These are phyloP conservation scores for Leptodactylus fallax DNA, from an alignment of 2,797 vertebrate genomes.

Conservation along the genomic window DNA sequence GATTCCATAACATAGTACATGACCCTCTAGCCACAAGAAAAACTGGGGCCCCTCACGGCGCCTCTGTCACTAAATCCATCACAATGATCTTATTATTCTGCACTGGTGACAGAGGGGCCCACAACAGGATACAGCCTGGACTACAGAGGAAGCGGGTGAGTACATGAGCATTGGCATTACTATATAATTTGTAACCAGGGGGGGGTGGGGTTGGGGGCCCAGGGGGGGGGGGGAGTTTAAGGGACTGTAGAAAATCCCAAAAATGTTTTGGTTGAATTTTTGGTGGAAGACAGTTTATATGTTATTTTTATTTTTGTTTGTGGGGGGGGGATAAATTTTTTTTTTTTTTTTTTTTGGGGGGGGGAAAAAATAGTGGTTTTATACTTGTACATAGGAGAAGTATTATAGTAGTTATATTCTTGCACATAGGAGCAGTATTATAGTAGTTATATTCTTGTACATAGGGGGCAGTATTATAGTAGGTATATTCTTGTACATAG, in stretches of 20 bases:
- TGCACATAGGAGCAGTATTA: not conserved
- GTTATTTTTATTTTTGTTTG: too few species aligned
- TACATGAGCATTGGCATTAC: not conserved
- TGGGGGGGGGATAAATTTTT: too few species aligned
- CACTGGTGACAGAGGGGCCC: slow-evolving; percentile 35
- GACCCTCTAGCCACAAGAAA: not conserved
- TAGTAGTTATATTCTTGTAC: not conserved
- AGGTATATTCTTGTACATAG: too few species aligned
- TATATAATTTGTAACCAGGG: not conserved
- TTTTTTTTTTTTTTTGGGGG: too few species aligned
- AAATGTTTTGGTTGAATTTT: too few species aligned
- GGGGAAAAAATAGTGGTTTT: not conserved
- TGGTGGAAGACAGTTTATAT: too few species aligned
- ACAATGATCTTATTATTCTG: slow-evolving; percentile 50
- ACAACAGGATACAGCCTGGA: not conserved
- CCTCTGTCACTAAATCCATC: slow-evolving; percentile 42
- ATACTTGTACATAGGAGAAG: not conserved
- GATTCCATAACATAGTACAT: not conserved
- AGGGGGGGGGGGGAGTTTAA: too few species aligned
- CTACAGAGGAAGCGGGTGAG: not conserved
- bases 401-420: slow-evolving; percentile 1
- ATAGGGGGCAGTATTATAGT: not conserved
- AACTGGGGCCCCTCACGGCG: slow-evolving; percentile 13
- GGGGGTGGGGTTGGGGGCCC: too few species aligned
- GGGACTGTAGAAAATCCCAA: too few species aligned